A percentile compares a stretch with the other conserved stretches of the same genome.
Conservation (phyloP, 2,797 vertebrate genomes). For the Hyperoplus immaculatus region DNA sequence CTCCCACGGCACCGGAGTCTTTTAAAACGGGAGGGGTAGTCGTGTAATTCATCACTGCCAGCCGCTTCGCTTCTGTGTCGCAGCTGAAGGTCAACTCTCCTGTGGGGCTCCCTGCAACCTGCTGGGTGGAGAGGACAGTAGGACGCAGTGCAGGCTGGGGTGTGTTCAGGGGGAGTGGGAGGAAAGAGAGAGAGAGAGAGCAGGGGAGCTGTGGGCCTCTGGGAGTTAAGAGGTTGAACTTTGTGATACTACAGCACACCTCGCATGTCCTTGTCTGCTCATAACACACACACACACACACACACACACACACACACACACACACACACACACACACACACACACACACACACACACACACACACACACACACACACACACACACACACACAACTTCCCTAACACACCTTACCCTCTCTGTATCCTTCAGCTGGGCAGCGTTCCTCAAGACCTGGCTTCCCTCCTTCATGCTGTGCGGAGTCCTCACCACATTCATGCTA, state of each 20-base stretch:
- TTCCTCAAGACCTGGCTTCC: constrained; percentile 98
- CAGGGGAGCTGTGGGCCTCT: constrained; percentile 18
- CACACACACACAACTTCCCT: constrained; percentile 33
- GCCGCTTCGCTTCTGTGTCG: constrained; percentile 53
- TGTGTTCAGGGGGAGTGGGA: neutral
- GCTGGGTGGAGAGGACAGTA: constrained; percentile 61
- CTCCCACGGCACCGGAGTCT: constrained; percentile 57
- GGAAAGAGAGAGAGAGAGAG: neutral
- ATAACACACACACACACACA: constrained; percentile 4
- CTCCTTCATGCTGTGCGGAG: constrained; percentile 90
- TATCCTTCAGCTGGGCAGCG: constrained; percentile 87
- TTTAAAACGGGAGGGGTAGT: constrained; percentile 64
- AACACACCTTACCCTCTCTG: constrained; percentile 43
- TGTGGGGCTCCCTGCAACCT: constrained; percentile 60
- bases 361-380: neutral
- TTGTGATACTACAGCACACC: constrained; percentile 31
- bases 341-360: constrained; percentile 7
- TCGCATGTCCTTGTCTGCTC: constrained; percentile 56
- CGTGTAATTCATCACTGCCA: constrained; percentile 80
- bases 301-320: neutral
- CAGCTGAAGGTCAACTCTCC: constrained; percentile 73
- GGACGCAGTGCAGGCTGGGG: constrained; percentile 43
- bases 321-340: neutral
- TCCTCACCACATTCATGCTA: constrained; percentile 88
- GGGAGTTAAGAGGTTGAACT: constrained; percentile 25